phyloP scores from a whole-genome alignment of 1,140 invertebrate species.

The Drosophila insularis region DNA sequence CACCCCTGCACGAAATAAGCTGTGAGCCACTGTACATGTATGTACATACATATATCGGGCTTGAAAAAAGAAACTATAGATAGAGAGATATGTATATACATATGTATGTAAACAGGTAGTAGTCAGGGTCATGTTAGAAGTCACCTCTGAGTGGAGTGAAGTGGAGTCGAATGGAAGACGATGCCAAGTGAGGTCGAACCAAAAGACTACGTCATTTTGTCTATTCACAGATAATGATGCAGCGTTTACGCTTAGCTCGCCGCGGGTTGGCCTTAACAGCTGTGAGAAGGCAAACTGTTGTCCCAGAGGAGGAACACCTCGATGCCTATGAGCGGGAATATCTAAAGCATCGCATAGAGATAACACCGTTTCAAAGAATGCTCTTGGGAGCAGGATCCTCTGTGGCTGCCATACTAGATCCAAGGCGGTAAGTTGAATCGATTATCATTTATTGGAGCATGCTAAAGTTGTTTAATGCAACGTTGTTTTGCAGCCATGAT shows the following conservation, averaged over 20 bases:
- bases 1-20: no score
- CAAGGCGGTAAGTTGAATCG: constrained; percentile 81
- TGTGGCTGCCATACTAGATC: constrained; percentile 88
- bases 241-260: constrained; percentile 32
- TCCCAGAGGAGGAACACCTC: constrained; percentile 32
- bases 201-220: constrained; percentile 40
- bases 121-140: constrained; percentile 54
- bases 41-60: no score
- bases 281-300: constrained; percentile 16
- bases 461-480: not conserved
- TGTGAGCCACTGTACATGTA: no score
- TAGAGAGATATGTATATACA: no score
- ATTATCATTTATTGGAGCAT: no score
- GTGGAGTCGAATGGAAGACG: constrained; percentile 20
- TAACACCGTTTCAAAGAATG: constrained; percentile 88
- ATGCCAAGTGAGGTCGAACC: constrained; percentile 39
- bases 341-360: constrained; percentile 87
- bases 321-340: constrained; percentile 71
- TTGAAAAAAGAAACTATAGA: no score
- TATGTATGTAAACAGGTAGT: constrained; percentile 18
- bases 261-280: constrained; percentile 27
- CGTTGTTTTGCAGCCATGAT: constrained; percentile 87
- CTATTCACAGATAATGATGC: constrained; percentile 57
- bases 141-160: not conserved
- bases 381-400: constrained; percentile 92